Base-by-base conservation (phyloP, 2,888 invertebrate genomes). In the Leuctra nigra region DNA sequence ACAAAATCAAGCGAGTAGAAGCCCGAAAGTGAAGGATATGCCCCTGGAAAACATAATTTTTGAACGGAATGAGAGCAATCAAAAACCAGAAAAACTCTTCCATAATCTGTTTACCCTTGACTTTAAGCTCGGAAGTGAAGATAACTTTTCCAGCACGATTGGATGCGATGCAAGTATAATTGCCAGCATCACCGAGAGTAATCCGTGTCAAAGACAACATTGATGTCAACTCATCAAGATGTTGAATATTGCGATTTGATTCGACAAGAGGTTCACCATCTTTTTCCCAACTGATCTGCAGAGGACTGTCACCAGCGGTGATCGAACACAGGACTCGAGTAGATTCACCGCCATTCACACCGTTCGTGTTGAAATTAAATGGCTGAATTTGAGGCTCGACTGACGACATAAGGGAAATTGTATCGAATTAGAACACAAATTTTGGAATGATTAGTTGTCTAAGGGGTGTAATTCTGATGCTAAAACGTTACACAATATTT, bases 151-250 rank as follows among this genome's bases (percentile, higher is more conserved):
- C 82, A 61, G 79, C 81, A 62, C 72, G 71, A 73, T 82, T 82
- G 64, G 71, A 72, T 61, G 78, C 81, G 63, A 72, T 69, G 67
- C 82, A 83, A 61, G 77, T 74, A 68, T 82, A 83, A 63, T 72
- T 75, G 63, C 82, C 83, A 18, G 58, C 62, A 61, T 69, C 67
- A 38, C 68, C 66, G 33, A 77, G 69, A 22, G 71, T 71, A 23
- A 75, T 69, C 60, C 72, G 72, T 53, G 72, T 69, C 61, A 77
- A 66, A 1, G 75, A 75, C 44, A 77, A 66, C 60, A 76, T 74
- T 55, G 73, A 68, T 11, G 76, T 75, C 54, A 72, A 72, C 61
- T 77, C 77, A 66, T 77, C 77, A 39, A 68, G 61, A 29, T 56
- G 53, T 62, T 73, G 72, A 13, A 61, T 56, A 59, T 60, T 61